Evolutionary conservation across 2,797 vertebrate species (phyloP).

Genomic region (Pampus argenteus): DNA sequence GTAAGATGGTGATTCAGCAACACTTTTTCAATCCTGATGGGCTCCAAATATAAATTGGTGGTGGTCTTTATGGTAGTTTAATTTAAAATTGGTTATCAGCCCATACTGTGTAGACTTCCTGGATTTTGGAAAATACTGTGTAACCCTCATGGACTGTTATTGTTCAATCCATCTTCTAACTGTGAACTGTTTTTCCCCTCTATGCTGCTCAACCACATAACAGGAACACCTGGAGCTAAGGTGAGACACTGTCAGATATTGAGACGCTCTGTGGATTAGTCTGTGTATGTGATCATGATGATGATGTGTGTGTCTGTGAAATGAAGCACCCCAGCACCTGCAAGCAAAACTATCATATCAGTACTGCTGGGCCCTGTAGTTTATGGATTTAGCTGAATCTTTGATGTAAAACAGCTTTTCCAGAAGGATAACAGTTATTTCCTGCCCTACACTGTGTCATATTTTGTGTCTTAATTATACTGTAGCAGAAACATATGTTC

Average conservation of each 20-base stretch:
- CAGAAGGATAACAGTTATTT: constrained; percentile 55
- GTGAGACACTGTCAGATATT: constrained; percentile 79
- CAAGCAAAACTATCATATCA: constrained; percentile 47
- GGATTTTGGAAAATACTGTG: constrained; percentile 3
- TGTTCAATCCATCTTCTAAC: constrained; percentile 59
- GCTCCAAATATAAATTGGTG: constrained; percentile 51
- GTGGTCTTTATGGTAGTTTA: constrained; percentile 46
- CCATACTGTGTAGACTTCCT: not conserved
- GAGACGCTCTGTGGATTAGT: not conserved
- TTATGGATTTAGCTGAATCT: constrained; percentile 66
- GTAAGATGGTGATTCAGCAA: constrained; percentile 74
- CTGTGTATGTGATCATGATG: constrained; percentile 19
- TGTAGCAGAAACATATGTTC: constrained; percentile 6
- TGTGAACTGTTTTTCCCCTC: constrained; percentile 50
- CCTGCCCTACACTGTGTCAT: constrained; percentile 33
- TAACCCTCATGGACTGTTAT: constrained; percentile 13
- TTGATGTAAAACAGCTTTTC: constrained; percentile 64
- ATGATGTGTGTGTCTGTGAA: constrained; percentile 27
- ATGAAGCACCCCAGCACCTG: constrained; percentile 36
- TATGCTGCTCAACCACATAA: constrained; percentile 48
- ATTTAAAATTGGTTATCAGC: constrained; percentile 6
- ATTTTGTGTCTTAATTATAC: constrained; percentile 31
- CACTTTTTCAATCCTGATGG: constrained; percentile 72
- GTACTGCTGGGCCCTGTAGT: constrained; percentile 46
- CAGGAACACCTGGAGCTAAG: constrained; percentile 89